phyloP scores from a whole-genome alignment of 1,140 invertebrate species.

The Tetragonula clypearis region DNA sequence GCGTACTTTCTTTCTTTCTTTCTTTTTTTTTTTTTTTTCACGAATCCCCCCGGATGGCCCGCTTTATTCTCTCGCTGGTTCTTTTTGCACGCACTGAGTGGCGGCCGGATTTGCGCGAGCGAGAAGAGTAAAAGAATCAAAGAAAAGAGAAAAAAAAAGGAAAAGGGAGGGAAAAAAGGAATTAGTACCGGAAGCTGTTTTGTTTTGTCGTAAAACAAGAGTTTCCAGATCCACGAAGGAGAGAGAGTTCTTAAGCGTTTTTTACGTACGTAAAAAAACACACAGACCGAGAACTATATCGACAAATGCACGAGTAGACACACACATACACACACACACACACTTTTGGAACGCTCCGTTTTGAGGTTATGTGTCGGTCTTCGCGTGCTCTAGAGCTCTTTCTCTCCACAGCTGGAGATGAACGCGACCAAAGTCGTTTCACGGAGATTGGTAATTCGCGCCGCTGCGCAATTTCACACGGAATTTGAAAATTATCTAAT shows the following conservation, averaged over 20 bases:
- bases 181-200: neutral
- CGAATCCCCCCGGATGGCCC: neutral
- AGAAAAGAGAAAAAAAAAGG: neutral
- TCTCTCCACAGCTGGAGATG: neutral
- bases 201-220: no score
- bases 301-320: no score
- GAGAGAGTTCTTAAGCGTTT: no score
- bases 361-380: no score
- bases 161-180: no score
- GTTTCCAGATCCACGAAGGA: no score
- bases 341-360: no score
- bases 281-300: no score
- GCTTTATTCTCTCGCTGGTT: neutral
- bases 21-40: neutral
- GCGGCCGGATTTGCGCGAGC: no score
- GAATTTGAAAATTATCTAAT: slow-evolving; percentile 45
- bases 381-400: no score
- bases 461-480: neutral
- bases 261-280: no score
- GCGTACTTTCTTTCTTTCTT: neutral
- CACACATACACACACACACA: neutral
- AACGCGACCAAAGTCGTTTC: slow-evolving; percentile 33
- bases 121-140: neutral
- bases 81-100: neutral
- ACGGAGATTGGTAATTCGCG: slow-evolving; percentile 39